Base-by-base conservation (phyloP, 2,888 invertebrate genomes). In the Nomada fabriciana region DNA sequence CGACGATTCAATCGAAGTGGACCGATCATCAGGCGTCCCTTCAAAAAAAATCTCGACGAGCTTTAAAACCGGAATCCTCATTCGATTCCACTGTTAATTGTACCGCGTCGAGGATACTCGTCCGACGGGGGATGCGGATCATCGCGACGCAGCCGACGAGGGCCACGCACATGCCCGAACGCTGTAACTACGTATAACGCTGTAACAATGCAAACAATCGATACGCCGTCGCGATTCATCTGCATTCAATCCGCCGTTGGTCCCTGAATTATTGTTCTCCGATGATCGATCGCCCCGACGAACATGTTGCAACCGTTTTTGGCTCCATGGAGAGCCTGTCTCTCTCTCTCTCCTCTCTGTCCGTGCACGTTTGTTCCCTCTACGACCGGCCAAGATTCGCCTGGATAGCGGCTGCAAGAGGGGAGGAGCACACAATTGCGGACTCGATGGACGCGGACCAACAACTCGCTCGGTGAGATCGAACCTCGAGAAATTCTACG, bases 401-500 rank as follows among this genome's bases (percentile, higher is more conserved):
- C 42, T 9, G 75, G 59, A 61, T 72, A 61, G 53, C 25, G 47
- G 23, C 55, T 47, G 47, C 15, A 20, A 29, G 60, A 29, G 59
- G 73, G 55, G 63, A 63, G 52, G 50, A 23, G 64, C 52, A 60
- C 50, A 85, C 76, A 85, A 86, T 81, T 80, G 83, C 67, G 80
- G 80, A 71, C 61, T 59, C 65, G 76, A 63, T 64, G 79, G 15
- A 52, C 74, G 74, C 76, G 65, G 68, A 77, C 79, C 74, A 61
- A 52, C 67, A 77, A 84, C 83, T 78, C 71, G 80, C 77, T 60
- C 64, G 80, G 65, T 63, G 82, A 74, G 77, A 87, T 87, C 80
- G 84, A 77, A 82, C 61, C 76, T 60, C 80, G 75, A 82, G 83
- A 82, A 47, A 88, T 87, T 81, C 75, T 76, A 64, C 74, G 80